These are phyloP conservation scores for Globicephala melas DNA, from an alignment of 2,113 vertebrate species.

Conservation along the genomic window DNA sequence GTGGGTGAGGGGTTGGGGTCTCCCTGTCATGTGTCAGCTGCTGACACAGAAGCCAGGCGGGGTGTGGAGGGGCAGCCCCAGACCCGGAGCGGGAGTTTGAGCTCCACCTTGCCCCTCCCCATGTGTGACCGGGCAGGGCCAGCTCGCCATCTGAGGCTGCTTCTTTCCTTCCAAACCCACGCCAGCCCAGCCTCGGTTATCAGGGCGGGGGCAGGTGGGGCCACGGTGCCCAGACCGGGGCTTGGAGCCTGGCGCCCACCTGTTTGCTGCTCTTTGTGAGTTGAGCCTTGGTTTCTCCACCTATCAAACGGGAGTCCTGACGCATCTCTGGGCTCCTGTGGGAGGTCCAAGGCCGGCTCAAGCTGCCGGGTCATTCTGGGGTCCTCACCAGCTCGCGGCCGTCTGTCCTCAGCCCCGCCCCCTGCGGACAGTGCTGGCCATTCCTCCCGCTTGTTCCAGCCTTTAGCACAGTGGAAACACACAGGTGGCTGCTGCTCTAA, in stretches of 20 bases:
- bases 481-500: not conserved
- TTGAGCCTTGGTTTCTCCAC: not conserved
- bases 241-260: too few species aligned
- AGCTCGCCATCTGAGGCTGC: not conserved
- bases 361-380: not conserved
- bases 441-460: not conserved
- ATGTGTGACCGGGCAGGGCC: not conserved
- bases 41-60: too few species aligned
- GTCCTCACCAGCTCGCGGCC: not conserved
- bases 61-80: not conserved
- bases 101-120: not conserved
- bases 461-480: not conserved
- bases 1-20: not conserved
- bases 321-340: not conserved
- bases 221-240: not conserved
- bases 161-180: too few species aligned
- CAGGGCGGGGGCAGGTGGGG: not conserved
- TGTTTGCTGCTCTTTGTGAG: not conserved
- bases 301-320: rapidly evolving
- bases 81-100: too few species aligned
- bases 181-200: rapidly evolving
- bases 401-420: not conserved
- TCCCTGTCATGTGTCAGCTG: not conserved
- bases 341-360: not conserved
- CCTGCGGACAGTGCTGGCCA: rapidly evolving